Conservation (phyloP, 2,888 invertebrate genomes). For the Erynnis tages region DNA sequence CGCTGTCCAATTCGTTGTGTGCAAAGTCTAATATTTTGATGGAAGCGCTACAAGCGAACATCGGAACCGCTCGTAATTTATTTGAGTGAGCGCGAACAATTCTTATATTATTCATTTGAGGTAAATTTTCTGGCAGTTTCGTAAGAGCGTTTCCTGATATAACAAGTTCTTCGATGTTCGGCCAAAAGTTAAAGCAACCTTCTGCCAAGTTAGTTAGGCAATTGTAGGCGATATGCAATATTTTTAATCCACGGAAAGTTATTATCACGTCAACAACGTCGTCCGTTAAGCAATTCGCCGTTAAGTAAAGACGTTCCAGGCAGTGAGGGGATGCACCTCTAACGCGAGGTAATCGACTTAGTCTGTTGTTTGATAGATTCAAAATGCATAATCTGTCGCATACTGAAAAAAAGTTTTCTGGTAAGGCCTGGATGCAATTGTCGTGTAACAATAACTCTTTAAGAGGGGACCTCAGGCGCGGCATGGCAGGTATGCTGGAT, state of each 20-base stretch:
- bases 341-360: slow-evolving; percentile 85
- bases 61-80: slow-evolving; percentile 87
- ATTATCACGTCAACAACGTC: slow-evolving; percentile 84
- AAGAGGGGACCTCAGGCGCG: slow-evolving; percentile 83
- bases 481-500: slow-evolving; percentile 86
- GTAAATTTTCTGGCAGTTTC: slow-evolving; percentile 88
- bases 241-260: slow-evolving; percentile 84
- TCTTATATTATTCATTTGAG: slow-evolving; percentile 85
- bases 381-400: slow-evolving; percentile 84
- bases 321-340: slow-evolving; percentile 82
- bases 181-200: slow-evolving; percentile 88
- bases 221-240: slow-evolving; percentile 90
- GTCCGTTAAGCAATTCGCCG: slow-evolving; percentile 89
- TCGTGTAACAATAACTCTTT: slow-evolving; percentile 89
- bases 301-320: slow-evolving; percentile 86
- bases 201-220: slow-evolving; percentile 87
- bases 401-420: slow-evolving; percentile 88
- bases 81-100: slow-evolving; percentile 92
- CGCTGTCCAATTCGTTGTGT: slow-evolving; percentile 90
- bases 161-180: slow-evolving; percentile 90
- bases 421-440: slow-evolving; percentile 87
- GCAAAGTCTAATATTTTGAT: slow-evolving; percentile 91
- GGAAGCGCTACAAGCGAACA: slow-evolving; percentile 87
- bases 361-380: slow-evolving; percentile 90
- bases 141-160: slow-evolving; percentile 90